Evolutionary conservation across 2,797 vertebrate genomes (phyloP), one percentile per base, ranked within the genome.

Genomic region (Miichthys miiuy): DNA sequence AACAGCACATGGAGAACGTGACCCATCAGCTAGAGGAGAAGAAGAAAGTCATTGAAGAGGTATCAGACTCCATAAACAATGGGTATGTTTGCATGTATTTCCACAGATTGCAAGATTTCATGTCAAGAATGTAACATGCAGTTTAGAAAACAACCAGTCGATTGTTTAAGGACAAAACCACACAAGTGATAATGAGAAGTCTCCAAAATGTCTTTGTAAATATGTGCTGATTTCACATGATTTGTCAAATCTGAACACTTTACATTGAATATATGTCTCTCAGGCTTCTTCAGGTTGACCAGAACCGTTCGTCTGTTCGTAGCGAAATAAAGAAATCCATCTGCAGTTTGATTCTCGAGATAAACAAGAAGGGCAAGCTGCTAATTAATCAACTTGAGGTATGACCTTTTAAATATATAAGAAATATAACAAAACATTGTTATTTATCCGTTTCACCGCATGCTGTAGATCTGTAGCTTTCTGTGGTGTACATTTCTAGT

Each of bases 301-400:
- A 96, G 88, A 97, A 97, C 91, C 95, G 95, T 68, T 95, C 95
- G 57, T 95, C 96, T 21, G 96, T 97, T 87, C 95, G 96, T 76
- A 95, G 96, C 75, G 96, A 97, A 90, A 97, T 98, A 85, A 97
- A 97, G 94, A 97, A 96, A 88, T 96, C 97, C 64, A 96, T 98
- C 88, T 97, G 96, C 91, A 96, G 95, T 63, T 86, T 98, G 88
- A 97, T 97, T 94, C 92, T 96, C 20, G 97, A 98, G 94, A 97
- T 97, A 83, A 98, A 98, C 89, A 97, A 97, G 90, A 97, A 97
- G 77, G 97, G 96, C 52, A 97, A 97, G 92, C 95, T 96, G 84
- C 87, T 98, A 3, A 87, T 97, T 12, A 96, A 96, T 91, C 97
- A 98, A 23, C 93, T 98, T 42, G 97, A 98, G 96, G 97, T 97